Base-by-base conservation (phyloP, 2,797 vertebrate species). In the Catharus ustulatus region DNA sequence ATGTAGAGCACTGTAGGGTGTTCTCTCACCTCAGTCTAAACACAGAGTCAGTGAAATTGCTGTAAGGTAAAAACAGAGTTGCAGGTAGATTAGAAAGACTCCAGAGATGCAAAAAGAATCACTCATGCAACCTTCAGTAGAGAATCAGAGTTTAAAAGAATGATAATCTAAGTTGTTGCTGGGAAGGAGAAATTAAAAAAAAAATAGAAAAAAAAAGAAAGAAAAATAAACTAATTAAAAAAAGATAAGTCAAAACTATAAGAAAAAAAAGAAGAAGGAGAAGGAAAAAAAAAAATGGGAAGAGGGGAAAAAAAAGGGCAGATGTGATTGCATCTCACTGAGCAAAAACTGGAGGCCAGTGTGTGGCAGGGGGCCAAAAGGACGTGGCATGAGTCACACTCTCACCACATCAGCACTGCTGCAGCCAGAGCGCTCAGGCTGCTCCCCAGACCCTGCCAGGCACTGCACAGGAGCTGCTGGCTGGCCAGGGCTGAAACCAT, bases 111-210 rank as follows among this genome's bases (percentile, higher is more conserved):
- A 22, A 34, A 73, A n/a, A 52, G 8, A 27, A 46, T 42, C n/a
- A 16, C 15, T 74, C 43, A 7, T n/a, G 4, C 10, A 78, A 59
- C 15, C 5, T 72, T 68, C 73, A 34, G 12, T 36, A 10, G 27
- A 91, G 74, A 78, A 66, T 46, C 1, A 2, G 6, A 88, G 27
- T n/a, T 62, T 58, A 55, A 72, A 85, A 11, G 23, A 84, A 21
- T 12, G 20, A 17, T 8, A 75, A 88, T 34, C 15, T 48, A 49
- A 63, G 6, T 3, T 58, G 29, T 27, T 64, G 13, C 7, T 57
- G 19, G 3, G 4, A 4, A 18, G 3, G 4, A 2, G 7, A 15
- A 17, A 30, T 20, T n/a, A n/a, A n/a, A n/a, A 3, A 4, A 17
- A 15, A 10, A 4, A 4, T 13, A 5, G 10, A 9, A 49, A 21